A percentile compares a stretch with the other conserved stretches of the same genome.
phyloP scores from a whole-genome alignment of 2,113 vertebrate genomes.

The Scomber colias region DNA sequence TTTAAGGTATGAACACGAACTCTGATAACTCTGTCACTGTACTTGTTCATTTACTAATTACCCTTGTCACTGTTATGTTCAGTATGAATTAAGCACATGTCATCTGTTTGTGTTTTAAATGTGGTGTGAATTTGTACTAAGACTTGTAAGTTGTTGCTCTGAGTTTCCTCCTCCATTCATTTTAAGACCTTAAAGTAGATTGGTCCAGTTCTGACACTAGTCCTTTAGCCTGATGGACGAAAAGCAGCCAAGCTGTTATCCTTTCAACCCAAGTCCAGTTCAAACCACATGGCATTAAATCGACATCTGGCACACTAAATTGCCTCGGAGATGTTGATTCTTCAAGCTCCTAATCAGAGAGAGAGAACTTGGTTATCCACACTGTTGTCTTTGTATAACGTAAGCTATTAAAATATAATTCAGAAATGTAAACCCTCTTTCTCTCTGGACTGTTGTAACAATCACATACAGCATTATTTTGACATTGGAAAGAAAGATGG shows the following conservation, averaged over 20 bases:
- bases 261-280: constrained; percentile 34
- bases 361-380: background rate
- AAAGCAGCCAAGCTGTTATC: constrained; percentile 58
- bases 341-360: background rate
- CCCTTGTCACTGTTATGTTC: background rate
- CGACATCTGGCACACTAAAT: constrained; percentile 48
- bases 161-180: background rate
- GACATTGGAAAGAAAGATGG: background rate
- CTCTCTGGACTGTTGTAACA: background rate
- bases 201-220: constrained; percentile 29
- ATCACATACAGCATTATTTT: background rate
- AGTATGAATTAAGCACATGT: background rate
- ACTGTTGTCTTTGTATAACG: background rate
- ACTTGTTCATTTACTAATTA: background rate
- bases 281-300: constrained; percentile 40
- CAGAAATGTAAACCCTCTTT: background rate
- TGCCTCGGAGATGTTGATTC: constrained; percentile 12
- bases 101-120: background rate
- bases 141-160: background rate
- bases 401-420: background rate
- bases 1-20: constrained; percentile 67
- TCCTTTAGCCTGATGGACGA: constrained; percentile 53
- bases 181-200: constrained; percentile 26
- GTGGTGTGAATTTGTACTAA: background rate
- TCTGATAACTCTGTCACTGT: background rate